Evolutionary conservation across 2,888 invertebrate species (phyloP).

Genomic region (Parnassius apollo): DNA sequence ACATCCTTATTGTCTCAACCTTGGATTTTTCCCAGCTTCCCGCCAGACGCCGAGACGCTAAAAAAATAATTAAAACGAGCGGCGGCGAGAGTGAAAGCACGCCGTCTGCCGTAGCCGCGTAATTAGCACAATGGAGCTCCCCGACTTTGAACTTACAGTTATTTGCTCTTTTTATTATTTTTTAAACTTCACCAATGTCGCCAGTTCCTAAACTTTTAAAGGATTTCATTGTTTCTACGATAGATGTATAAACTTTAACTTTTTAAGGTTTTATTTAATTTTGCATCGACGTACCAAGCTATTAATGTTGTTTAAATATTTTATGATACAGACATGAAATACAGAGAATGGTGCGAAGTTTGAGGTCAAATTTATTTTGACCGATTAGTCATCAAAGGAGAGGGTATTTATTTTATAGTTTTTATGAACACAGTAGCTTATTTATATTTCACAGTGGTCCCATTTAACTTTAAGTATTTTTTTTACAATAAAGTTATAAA

Average conservation of each 20-base stretch:
- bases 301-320: no score
- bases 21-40: conserved; percentile 71
- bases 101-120: conserved; percentile 74
- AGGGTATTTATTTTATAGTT: no score
- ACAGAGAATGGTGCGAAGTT: no score
- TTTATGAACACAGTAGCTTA: no score
- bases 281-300: no score
- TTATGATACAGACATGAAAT: no score
- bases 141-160: conserved; percentile 79
- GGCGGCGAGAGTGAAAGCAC: conserved; percentile 77
- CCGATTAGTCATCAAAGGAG: no score
- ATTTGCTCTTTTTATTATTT: conserved; percentile 58
- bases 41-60: conserved; percentile 81
- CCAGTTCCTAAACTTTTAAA: conserved; percentile 32
- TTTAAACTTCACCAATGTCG: conserved; percentile 46
- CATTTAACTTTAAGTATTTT: no score
- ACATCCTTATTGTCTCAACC: conserved; percentile 42
- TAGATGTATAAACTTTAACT: background rate
- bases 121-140: conserved; percentile 81
- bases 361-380: no score
- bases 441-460: no score
- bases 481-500: no score
- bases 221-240: conserved; percentile 7
- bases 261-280: background rate
- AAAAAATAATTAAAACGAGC: conserved; percentile 81